A percentile compares a stretch with the other conserved stretches of the same genome.
phyloP scores from a whole-genome alignment of 2,113 vertebrate genomes.

The human region GRCh38 chr6:147514001-147514500 shows the following conservation, averaged over 20 bases:
- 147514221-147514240: fast-evolving
- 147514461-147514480: too few relatives aligned
- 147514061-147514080: not conserved
- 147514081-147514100: too few relatives aligned
- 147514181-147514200: not conserved
- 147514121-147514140: not conserved
- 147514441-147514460: not conserved
- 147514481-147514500: not conserved
- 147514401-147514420: not conserved
- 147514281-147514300: too few relatives aligned
- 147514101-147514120: not conserved
- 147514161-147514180: too few relatives aligned
- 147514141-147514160: not conserved
- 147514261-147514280: not conserved
- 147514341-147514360: not conserved
- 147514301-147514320: not conserved
- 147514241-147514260: too few relatives aligned
- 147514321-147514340: not conserved
- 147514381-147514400: not conserved
- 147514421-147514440: too few relatives aligned
- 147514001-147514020: not conserved
- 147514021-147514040: not conserved
- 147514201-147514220: not conserved
- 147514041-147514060: not conserved
- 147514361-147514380: not conserved